Evolutionary conservation across 2,113 vertebrate genomes (phyloP).

Genomic region (Caranx ignobilis): DNA sequence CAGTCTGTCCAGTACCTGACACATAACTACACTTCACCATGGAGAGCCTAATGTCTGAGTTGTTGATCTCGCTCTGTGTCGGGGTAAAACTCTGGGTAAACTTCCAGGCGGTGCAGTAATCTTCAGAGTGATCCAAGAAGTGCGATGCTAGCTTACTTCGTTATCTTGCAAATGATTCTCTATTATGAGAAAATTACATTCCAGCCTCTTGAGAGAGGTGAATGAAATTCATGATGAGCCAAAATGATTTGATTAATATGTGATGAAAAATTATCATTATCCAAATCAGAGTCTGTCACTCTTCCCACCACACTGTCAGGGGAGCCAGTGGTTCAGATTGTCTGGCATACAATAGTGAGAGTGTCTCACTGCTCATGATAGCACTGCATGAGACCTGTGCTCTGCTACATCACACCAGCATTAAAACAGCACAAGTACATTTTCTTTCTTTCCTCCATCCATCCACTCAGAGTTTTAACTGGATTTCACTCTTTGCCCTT

Average conservation of each 20-base stretch:
- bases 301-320: conserved; percentile 8
- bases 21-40: not conserved
- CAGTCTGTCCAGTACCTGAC: not conserved
- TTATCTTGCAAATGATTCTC: conserved; percentile 38
- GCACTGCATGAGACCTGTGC: not conserved
- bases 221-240: conserved; percentile 40
- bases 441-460: no score
- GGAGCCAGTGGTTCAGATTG: not conserved
- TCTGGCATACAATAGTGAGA: not conserved
- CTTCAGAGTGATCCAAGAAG: not conserved
- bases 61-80: not conserved
- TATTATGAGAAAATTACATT: conserved; percentile 44
- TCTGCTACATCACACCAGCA: no score
- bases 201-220: conserved; percentile 22
- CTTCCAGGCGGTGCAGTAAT: conserved; percentile 17
- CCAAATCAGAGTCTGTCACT: conserved; percentile 44
- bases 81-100: not conserved
- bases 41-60: not conserved
- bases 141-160: not conserved
- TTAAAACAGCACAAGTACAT: no score
- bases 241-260: conserved; percentile 55
- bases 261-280: conserved; percentile 55
- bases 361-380: not conserved
- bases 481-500: no score
- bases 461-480: no score